Evolutionary conservation across 2,797 vertebrate species (phyloP), one percentile per base, ranked within the genome.

Genomic region (Austrolebias charrua): DNA sequence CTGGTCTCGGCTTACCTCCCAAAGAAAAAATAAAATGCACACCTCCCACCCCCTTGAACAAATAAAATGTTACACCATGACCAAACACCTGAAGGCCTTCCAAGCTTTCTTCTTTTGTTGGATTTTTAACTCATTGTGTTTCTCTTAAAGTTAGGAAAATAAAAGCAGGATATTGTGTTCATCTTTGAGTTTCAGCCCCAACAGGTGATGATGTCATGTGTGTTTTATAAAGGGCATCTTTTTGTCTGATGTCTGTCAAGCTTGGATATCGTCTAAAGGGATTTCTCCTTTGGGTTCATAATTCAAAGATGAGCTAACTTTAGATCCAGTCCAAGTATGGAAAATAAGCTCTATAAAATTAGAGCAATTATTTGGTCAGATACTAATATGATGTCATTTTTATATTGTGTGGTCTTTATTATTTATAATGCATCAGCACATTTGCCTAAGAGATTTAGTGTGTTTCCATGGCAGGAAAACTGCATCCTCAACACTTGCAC

Each of bases 251-350:
- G 67, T 57, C 61, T 47, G 61, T 72, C 40, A 50, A 53, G 62
- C 63, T 82, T 60, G 65, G 56, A 33, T 57, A 69, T 53, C 60
- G 70, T 63, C 61, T 64, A 35, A 0, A 31, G 80, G 79, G 49
- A 64, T 85, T 84, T 79, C 67, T 77, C 69, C 64, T 70, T 79
- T n/a, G 16, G 49, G 49, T 70, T 77, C 71, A 56, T 80, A 64
- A 75, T 72, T 79, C 69, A 84, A 81, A 71, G 57, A 83, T 82
- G 84, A 85, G 63, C 75, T 81, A 79, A 83, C 71, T 60, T 69
- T 51, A 52, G 52, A 73, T 66, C 63, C 68, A 86, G 81, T 79
- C 51, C 61, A 45, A 75, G 55, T 60, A 82, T 87, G 74, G 69
- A 78, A 83, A 69, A 75, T 24, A 31, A 57, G 56, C 57, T 75